phyloP scores from a whole-genome alignment of 2,797 vertebrate species.

The Pygocentrus nattereri region DNA sequence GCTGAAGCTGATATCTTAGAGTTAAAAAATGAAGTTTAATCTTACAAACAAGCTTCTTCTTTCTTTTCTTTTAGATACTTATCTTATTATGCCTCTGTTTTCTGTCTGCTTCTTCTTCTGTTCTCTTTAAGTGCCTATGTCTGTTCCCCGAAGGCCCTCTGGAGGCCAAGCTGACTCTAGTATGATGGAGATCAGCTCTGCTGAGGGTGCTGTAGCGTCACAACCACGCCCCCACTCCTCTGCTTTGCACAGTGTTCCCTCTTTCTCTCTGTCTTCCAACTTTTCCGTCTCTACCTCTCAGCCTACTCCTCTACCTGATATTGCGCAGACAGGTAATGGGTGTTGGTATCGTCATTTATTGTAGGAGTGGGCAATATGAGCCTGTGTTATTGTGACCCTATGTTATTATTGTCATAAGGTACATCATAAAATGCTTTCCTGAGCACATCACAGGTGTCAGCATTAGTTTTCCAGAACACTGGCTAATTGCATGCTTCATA shows the following conservation, averaged over 20 bases:
- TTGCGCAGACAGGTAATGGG: constrained; percentile 66
- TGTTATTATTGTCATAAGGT: background rate
- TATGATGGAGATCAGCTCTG: constrained; percentile 49
- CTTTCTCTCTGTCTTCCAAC: constrained; percentile 51
- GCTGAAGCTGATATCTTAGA: too few relatives aligned
- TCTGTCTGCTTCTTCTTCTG: constrained; percentile 42
- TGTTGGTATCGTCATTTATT: background rate
- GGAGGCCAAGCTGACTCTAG: constrained; percentile 66
- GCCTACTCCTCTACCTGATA: constrained; percentile 48
- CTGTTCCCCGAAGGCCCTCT: constrained; percentile 64
- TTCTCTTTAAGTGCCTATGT: constrained; percentile 42
- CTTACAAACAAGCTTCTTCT: background rate
- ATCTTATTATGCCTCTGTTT: constrained; percentile 6
- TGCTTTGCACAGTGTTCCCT: constrained; percentile 43
- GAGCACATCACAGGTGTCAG: background rate
- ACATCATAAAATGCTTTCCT: background rate
- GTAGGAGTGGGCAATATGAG: background rate
- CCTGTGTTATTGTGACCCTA: background rate
- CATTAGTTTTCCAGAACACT: background rate
- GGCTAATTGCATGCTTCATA: background rate
- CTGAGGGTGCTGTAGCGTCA: constrained; percentile 40
- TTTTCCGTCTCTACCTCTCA: constrained; percentile 54
- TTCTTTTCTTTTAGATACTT: background rate
- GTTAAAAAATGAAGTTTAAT: background rate
- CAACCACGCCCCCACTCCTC: constrained; percentile 56